Evolutionary conservation across 2,888 invertebrate species (phyloP).

Genomic region (Spatulosminthurus flaviceps): DNA sequence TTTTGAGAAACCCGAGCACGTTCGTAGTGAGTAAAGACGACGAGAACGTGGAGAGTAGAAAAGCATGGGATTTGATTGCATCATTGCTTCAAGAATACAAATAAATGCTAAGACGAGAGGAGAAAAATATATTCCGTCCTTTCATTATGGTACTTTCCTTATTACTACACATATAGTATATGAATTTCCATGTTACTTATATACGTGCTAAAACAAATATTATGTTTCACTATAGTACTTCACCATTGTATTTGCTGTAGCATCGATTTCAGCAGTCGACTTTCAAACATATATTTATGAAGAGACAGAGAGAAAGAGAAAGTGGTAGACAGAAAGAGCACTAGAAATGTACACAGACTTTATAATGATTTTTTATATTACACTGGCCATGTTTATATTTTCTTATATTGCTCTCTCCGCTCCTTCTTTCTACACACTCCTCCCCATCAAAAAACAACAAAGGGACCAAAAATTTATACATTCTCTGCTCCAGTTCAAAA

Average conservation of each 20-base stretch:
- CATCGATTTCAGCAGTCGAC: not conserved
- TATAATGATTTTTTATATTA: too few relatives aligned
- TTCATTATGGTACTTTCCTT: not conserved
- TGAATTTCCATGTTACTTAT: conserved; percentile 8
- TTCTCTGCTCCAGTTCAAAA: too few relatives aligned
- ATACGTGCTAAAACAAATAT: not conserved
- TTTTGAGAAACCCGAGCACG: not conserved
- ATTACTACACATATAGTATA: not conserved
- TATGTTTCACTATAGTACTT: not conserved
- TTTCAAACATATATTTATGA: not conserved
- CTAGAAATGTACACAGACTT: too few relatives aligned
- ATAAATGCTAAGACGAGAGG: not conserved
- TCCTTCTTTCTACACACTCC: too few relatives aligned
- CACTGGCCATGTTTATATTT: too few relatives aligned
- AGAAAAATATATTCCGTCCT: conserved; percentile 7
- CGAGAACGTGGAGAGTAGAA: conserved; percentile 16
- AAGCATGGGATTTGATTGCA: conserved; percentile 45
- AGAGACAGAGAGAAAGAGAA: not conserved
- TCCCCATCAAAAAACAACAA: too few relatives aligned
- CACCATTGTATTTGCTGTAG: not conserved
- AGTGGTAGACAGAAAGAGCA: not conserved
- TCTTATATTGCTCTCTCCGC: too few relatives aligned
- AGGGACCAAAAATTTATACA: too few relatives aligned
- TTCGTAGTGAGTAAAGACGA: not conserved
- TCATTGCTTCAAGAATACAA: conserved; percentile 38